Conservation (phyloP, 2,113 vertebrate genomes). For the Benitochromis conjunctus region DNA sequence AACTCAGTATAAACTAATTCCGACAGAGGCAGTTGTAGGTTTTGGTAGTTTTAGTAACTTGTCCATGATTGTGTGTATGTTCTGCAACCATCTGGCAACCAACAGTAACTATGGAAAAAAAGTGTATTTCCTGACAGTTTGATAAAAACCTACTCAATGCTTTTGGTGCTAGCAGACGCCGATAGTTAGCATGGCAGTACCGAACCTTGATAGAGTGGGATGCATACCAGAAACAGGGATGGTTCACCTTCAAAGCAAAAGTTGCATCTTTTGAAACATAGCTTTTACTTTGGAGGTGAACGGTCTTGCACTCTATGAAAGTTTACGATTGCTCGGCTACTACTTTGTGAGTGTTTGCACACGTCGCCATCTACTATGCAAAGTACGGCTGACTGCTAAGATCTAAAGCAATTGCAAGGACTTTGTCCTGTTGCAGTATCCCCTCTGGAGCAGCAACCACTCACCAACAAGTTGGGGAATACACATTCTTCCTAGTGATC, state of each 20-base stretch:
- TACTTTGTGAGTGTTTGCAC: not conserved
- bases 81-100: not conserved
- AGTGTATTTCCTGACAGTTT: not conserved
- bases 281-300: not conserved
- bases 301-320: not conserved
- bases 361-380: not conserved
- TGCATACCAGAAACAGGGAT: not conserved
- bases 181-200: not conserved
- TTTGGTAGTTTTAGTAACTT: not conserved
- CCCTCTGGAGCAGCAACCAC: not conserved
- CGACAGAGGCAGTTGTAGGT: not conserved
- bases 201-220: not conserved
- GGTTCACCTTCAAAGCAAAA: not conserved
- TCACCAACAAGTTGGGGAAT: not conserved
- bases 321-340: not conserved
- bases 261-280: not conserved
- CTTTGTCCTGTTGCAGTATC: too few relatives aligned
- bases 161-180: not conserved
- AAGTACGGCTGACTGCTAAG: not conserved
- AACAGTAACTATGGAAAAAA: accelerated
- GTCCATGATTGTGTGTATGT: not conserved
- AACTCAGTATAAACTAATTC: not conserved
- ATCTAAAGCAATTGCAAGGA: too few relatives aligned
- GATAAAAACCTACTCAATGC: not conserved
- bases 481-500: not conserved